Base-by-base conservation (phyloP, 2,888 invertebrate species). In the Troides aeacus region DNA sequence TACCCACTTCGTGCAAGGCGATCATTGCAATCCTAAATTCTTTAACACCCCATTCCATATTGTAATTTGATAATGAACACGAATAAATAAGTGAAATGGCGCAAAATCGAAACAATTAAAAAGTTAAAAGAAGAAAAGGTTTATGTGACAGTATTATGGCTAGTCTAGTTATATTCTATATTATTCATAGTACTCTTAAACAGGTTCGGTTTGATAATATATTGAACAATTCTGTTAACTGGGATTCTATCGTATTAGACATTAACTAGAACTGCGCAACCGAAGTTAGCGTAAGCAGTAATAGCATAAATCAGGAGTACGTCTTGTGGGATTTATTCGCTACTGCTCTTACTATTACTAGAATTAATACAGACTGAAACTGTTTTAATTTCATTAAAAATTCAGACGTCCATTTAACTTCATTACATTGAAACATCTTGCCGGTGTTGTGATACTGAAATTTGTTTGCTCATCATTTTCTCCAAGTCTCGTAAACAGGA, bases 231-330 rank as follows among this genome's bases (percentile, higher is more conserved):
- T n/a, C 17, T 8, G n/a, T 39, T 69, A 69, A 64, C 56, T 53
- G 61, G 53, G 36, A 69, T 61, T 42, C 60, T 61, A 69, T 64
- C 60, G 60, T 60, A 18, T 24, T 61, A 46, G 23, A 64, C 57
- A 60, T 59, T 64, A 60, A 59, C 30, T 68, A 23, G 59, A 63
- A 68, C 53, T 64, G 68, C 56, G 53, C 64, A 68, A 61, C 24
- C 61, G 24, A 60, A 69, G 61, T 64, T 61, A 69, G 60, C 64
- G 81, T 79, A 82, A 83, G 86, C 81, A 85, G 83, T 84, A 85
- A 77, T 84, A 80, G 85, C 85, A 87, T 89, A 90, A 90, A 89
- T 89, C 88, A 88, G 86, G 82, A 82, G 85, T 84, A 85, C 85
- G 70, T 73, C 84, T 73, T 79, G 75, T 75, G 72, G 72, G 83